These are phyloP conservation scores for Azemiops feae DNA, from an alignment of 2,113 vertebrate genomes.

Conservation along the genomic window DNA sequence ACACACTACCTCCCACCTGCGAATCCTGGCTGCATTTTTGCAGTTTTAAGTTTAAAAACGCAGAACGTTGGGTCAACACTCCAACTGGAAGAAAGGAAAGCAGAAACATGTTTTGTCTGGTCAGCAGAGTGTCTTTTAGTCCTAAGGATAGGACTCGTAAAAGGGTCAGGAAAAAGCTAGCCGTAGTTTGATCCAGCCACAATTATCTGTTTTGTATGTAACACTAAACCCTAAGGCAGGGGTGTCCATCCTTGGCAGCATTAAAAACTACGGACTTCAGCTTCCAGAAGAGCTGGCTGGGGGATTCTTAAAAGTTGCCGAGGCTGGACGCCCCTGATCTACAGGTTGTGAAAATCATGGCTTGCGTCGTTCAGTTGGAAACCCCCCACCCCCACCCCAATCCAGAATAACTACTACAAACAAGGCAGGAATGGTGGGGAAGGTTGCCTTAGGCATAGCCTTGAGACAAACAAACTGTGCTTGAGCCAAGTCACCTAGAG, in stretches of 20 bases:
- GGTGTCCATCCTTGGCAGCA: not conserved
- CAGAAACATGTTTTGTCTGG: not conserved
- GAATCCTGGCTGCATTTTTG: not conserved
- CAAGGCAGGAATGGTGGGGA: not conserved
- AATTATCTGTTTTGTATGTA: not conserved
- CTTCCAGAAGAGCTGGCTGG: not conserved
- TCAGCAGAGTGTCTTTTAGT: not conserved
- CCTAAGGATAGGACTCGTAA: not conserved
- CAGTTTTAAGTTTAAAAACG: not conserved
- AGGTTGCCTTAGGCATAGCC: too few species aligned
- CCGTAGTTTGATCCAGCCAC: not conserved
- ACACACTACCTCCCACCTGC: not conserved
- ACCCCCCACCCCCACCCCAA: accelerated
- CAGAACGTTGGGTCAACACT: not conserved
- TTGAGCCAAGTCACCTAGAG: not conserved
- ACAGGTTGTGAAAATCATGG: not conserved
- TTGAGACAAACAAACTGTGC: too few species aligned
- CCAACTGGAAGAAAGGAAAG: not conserved
- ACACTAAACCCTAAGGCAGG: not conserved
- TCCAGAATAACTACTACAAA: not conserved
- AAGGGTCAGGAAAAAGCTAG: not conserved
- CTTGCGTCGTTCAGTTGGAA: not conserved
- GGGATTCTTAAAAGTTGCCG: not conserved
- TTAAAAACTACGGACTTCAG: not conserved
- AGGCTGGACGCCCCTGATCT: not conserved